These are phyloP conservation scores for Cephalophus harveyi DNA, from an alignment of 2,113 vertebrate genomes.

Conservation along the genomic window DNA sequence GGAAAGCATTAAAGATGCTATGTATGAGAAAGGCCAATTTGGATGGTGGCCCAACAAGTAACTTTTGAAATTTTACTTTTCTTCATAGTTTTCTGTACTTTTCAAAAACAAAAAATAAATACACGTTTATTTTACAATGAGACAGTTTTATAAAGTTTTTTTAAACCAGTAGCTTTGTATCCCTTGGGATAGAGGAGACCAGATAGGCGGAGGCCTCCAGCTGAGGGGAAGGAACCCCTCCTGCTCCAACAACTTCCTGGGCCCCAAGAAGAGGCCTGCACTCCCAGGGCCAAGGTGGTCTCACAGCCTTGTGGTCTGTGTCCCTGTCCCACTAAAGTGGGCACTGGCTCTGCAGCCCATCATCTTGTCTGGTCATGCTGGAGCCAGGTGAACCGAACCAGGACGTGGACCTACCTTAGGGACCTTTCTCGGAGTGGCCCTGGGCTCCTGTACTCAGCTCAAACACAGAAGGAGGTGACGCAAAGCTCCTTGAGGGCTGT, in stretches of 20 bases:
- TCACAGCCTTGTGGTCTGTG: background rate
- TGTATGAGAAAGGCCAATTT: background rate
- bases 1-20: background rate
- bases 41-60: background rate
- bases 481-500: background rate
- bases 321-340: background rate
- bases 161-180: background rate
- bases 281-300: background rate
- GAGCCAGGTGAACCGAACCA: background rate
- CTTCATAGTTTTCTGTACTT: background rate
- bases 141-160: background rate
- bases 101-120: background rate
- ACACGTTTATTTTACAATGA: background rate
- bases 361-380: background rate
- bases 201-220: no score
- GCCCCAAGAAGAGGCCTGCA: background rate
- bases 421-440: background rate
- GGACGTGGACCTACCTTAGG: background rate
- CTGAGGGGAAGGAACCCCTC: background rate
- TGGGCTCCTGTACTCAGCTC: background rate
- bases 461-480: background rate
- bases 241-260: background rate
- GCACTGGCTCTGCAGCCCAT: background rate
- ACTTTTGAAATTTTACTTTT: background rate
- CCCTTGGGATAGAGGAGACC: background rate